These are phyloP conservation scores for Ctenomys sociabilis DNA, from an alignment of 2,113 vertebrate species.

Conservation along the genomic window DNA sequence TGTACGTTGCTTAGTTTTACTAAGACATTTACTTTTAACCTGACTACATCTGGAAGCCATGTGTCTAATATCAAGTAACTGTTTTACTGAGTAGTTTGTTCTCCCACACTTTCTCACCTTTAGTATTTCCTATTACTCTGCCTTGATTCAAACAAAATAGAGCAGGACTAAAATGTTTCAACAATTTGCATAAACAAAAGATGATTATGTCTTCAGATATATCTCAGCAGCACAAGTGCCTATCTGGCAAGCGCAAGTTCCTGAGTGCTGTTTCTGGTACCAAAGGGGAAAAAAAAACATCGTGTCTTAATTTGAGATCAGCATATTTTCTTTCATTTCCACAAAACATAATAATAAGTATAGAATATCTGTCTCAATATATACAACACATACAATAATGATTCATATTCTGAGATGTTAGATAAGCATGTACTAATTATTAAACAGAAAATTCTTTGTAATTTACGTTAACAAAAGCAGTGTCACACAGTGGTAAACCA, in stretches of 20 bases:
- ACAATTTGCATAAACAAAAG: not conserved
- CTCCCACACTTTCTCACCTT: rapidly evolving
- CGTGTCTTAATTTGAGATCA: not conserved
- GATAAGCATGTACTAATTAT: not conserved
- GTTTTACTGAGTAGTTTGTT: not conserved
- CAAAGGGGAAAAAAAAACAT: too few relatives aligned
- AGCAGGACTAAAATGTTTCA: not conserved
- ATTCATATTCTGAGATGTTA: not conserved
- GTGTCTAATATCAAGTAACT: not conserved
- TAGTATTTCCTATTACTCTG: not conserved
- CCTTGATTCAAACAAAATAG: not conserved
- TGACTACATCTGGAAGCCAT: not conserved
- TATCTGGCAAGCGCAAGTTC: too few relatives aligned
- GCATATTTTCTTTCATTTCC: slow-evolving; percentile 11
- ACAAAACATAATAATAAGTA: not conserved
- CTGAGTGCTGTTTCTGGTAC: too few relatives aligned
- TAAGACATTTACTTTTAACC: not conserved
- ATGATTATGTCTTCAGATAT: not conserved
- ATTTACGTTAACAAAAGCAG: not conserved
- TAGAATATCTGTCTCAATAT: not conserved
- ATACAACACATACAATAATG: not conserved
- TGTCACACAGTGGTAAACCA: slow-evolving; percentile 14
- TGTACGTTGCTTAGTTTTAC: not conserved
- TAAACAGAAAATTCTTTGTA: not conserved
- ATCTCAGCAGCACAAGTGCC: too few relatives aligned